These are phyloP conservation scores for Dichetophora obliterata DNA, from an alignment of 2,888 invertebrate species.

Conservation along the genomic window DNA sequence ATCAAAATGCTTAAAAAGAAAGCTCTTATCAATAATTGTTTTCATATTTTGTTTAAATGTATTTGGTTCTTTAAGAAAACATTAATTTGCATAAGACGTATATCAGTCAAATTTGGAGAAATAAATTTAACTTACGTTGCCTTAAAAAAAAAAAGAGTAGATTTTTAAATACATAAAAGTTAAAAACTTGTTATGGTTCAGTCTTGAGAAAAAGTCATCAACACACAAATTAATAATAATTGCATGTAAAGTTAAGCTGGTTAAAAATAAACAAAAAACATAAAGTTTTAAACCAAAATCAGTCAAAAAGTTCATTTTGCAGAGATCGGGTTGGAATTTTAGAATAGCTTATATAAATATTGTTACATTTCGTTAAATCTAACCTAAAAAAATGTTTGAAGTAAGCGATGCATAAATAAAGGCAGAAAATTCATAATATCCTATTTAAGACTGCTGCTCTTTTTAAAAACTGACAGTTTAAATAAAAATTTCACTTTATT, in stretches of 20 bases:
- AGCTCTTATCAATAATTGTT: too few species aligned
- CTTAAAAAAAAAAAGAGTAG: conserved; percentile 48
- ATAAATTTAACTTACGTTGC: conserved; percentile 30
- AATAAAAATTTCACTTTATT: too few species aligned
- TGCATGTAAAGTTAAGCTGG: background rate
- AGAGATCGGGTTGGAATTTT: conserved; percentile 30
- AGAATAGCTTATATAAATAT: background rate
- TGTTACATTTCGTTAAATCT: background rate
- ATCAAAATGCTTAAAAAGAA: too few species aligned
- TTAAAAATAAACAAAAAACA: conserved; percentile 17
- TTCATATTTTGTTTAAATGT: too few species aligned
- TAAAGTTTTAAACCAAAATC: conserved; percentile 30
- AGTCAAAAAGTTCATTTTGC: conserved; percentile 22
- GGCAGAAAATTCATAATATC: too few species aligned
- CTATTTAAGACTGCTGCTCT: too few species aligned
- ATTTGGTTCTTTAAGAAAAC: background rate
- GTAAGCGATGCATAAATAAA: conserved; percentile 11
- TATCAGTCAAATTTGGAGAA: conserved; percentile 34
- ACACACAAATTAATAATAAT: background rate
- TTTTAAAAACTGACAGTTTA: too few species aligned
- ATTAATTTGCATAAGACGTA: background rate
- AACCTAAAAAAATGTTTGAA: background rate
- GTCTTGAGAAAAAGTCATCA: conserved; percentile 22
- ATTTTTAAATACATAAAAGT: conserved; percentile 23
- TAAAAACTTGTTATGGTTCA: conserved; percentile 17